Evolutionary conservation across 2,888 invertebrate genomes (phyloP), one percentile per base, ranked within the genome.

Genomic region (Agonum fuliginosum): DNA sequence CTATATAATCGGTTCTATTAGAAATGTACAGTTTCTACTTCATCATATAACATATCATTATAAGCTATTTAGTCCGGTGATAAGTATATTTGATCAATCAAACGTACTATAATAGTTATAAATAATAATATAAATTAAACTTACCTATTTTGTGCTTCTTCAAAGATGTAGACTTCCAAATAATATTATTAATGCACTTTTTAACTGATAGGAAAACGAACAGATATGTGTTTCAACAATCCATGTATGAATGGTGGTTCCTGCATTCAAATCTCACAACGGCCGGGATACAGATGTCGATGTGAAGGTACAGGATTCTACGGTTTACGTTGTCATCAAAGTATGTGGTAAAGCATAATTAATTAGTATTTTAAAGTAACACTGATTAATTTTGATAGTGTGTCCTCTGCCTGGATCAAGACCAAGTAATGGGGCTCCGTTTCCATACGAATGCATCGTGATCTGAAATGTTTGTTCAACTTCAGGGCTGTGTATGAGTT

Each of bases 221-320:
- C 89, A 24, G 92, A 94, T 83, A 89, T 91, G 12, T 95, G 95
- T 85, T 89, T 87, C 78, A 88, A 88, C 30, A 87, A 87, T 81
- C 93, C 93, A 0, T 94, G 95, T 83, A 81, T 89, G 78, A 89
- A 92, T 78, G 91, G 91, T 3, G 89, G 90, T 3, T 90, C 89
- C 12, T 95, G 94, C 85, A 90, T 90, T 54, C 93, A 93, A 85
- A 92, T 91, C 10, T 88, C 89, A 0, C 90, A 90, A 79, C 89
- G 90, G 2, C 91, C 92, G 0, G 92, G 92, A 6, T 94, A 87
- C 84, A 88, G 89, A 81, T 94, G 93, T 83, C 88, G 91, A 81
- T 94, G 93, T 83, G 92, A 92, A 81, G 92, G 93, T 72, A 93
- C 93, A n/a, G 94, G 93, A 54, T 94, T 87, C 84, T 92, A 92